Base-by-base conservation (phyloP, 64 coral and sea anemone species). In the Stichodactyla mertensii region DNA sequence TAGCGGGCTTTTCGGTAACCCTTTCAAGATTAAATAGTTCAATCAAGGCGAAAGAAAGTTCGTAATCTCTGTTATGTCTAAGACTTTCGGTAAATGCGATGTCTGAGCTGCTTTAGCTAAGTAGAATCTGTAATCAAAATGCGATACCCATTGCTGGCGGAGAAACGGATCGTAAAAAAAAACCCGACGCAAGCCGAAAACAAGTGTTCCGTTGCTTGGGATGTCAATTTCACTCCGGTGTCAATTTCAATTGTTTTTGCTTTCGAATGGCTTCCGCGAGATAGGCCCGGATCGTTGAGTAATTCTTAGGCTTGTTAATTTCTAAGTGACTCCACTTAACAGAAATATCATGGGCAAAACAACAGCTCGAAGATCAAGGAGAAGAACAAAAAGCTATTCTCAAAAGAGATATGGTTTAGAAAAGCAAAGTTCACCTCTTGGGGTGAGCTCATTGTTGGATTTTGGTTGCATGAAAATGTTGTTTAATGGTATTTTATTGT, bases 21-120 rank as follows among this genome's bases (percentile, higher is more conserved):
- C 53, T 81, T 55, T 81, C 53, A 81, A 81, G 78, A 81, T 81
- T 81, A 81, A 81, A 81, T 81, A 81, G 51, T 81, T 81, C 78
- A 81, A 81, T 81, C 78, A 55, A 52, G 78, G 78, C 78, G 53
- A 81, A 81, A 81, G 52, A 81, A 81, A 55, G 18, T 53, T 81
- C 51, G 78, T 81, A 81, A 81, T 81, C 78, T 81, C 78, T 81
- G 78, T 81, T 81, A 19, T 81, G 53, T 52, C 78, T 81, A 81
- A 81, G 16, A 53, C 53, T 18, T 81, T 81, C 78, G 78, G 78
- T 16, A 81, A 81, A 81, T 81, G 16, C 78, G 78, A 81, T 55
- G 78, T 81, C 78, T 81, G 36, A 81, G 78, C 36, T 55, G 51
- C 78, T 55, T 52, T 79, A 45, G 62, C 20, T 66, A 66, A 74